phyloP scores from a whole-genome alignment of 2,113 vertebrate species.

The Cyphomyrus plagiostoma region DNA sequence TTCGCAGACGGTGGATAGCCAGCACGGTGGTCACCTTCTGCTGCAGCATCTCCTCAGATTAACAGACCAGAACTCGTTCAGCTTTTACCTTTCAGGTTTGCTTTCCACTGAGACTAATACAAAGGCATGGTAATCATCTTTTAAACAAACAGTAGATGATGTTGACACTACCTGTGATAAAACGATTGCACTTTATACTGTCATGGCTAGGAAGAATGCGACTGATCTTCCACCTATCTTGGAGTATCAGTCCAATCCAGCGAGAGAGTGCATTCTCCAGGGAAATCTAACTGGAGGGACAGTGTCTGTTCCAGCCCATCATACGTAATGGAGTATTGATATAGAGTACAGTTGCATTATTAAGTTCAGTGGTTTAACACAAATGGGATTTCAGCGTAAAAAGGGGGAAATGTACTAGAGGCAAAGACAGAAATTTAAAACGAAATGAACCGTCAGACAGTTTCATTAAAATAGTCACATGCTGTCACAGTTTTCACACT shows the following conservation, averaged over 20 bases:
- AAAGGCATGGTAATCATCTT: not conserved
- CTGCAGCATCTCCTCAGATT: not conserved
- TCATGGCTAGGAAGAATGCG: conserved; percentile 16
- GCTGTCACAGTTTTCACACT: not conserved
- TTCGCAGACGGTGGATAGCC: not conserved
- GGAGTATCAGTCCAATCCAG: conserved; percentile 33
- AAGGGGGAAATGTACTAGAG: not conserved
- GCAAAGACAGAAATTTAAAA: not conserved
- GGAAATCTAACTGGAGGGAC: conserved; percentile 26
- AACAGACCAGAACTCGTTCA: not conserved
- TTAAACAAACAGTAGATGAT: not conserved
- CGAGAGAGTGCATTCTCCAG: conserved; percentile 30
- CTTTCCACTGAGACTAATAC: not conserved
- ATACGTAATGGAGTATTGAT: conserved; percentile 31
- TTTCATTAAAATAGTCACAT: not conserved
- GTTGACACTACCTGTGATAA: conserved; percentile 7
- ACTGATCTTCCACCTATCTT: conserved; percentile 39
- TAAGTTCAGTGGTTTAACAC: not conserved
- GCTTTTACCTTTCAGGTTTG: not conserved
- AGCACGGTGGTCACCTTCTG: not conserved
- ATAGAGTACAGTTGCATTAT: conserved; percentile 15
- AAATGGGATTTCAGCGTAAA: not conserved
- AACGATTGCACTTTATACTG: conserved; percentile 29
- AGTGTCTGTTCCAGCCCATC: conserved; percentile 23
- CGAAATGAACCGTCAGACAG: not conserved